These are phyloP conservation scores for Microctenopoma steveboyesi DNA, from an alignment of 2,797 vertebrate species.

Conservation along the genomic window DNA sequence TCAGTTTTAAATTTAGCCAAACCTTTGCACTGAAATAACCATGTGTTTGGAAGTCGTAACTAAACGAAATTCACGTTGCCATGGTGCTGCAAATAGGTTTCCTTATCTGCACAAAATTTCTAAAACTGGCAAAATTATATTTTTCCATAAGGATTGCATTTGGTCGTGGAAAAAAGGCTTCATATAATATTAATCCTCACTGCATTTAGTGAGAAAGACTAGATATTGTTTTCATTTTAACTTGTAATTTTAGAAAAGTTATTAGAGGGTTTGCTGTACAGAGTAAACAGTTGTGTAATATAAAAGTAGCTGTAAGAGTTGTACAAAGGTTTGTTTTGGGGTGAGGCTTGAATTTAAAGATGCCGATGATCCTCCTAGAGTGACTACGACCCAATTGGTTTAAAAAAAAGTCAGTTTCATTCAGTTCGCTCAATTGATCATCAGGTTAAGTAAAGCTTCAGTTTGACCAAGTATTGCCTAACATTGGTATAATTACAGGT, in stretches of 20 bases:
- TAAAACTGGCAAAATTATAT: conserved; percentile 7
- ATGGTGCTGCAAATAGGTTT: conserved; percentile 24
- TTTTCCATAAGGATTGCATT: conserved; percentile 24
- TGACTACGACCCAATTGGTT: conserved; percentile 25
- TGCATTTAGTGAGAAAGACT: conserved; percentile 31
- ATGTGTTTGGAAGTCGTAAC: conserved; percentile 12
- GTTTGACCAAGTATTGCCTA: conserved; percentile 35
- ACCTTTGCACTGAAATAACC: conserved; percentile 51
- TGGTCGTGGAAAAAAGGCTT: conserved; percentile 30
- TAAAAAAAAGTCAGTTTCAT: conserved; percentile 16
- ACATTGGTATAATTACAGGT: conserved; percentile 5
- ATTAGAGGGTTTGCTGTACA: conserved; percentile 19
- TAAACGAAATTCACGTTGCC: conserved; percentile 21
- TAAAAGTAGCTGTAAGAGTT: conserved; percentile 12
- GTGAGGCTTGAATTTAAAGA: conserved; percentile 14
- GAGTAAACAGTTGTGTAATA: conserved; percentile 22
- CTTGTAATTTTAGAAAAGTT: conserved; percentile 40
- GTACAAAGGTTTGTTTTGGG: conserved; percentile 20
- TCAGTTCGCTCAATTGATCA: conserved; percentile 17
- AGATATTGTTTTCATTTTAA: conserved; percentile 26
- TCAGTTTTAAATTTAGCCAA: conserved; percentile 26
- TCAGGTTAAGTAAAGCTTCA: conserved; percentile 12
- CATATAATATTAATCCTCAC: conserved; percentile 44
- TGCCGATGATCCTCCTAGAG: background rate
- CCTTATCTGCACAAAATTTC: conserved; percentile 15